These are phyloP conservation scores for Tenthredo livida DNA, from an alignment of 2,888 invertebrate species.

Conservation along the genomic window DNA sequence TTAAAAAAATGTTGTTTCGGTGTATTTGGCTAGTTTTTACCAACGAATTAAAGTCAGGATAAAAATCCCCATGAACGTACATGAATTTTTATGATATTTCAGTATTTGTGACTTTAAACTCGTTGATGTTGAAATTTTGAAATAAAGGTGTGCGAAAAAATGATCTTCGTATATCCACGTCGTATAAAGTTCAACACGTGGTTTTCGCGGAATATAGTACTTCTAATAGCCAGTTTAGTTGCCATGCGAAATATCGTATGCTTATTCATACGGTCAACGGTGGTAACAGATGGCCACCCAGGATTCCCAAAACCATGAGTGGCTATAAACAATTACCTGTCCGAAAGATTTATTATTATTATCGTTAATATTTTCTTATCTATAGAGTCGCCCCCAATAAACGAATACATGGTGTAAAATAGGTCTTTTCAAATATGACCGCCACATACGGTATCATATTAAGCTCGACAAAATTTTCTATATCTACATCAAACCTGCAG, in stretches of 20 bases:
- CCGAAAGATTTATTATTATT: slow-evolving; percentile 3
- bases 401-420: neutral
- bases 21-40: neutral
- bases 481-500: neutral
- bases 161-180: neutral
- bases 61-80: neutral
- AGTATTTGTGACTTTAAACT: neutral
- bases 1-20: neutral
- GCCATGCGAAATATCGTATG: slow-evolving; percentile 34
- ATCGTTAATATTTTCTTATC: slow-evolving; percentile 20
- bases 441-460: neutral
- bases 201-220: neutral
- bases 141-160: neutral
- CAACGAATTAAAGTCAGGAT: neutral
- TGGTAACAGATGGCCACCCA: slow-evolving; percentile 6
- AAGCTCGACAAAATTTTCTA: neutral
- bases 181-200: neutral
- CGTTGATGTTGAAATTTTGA: neutral
- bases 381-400: neutral
- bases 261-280: slow-evolving; percentile 11
- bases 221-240: slow-evolving; percentile 18
- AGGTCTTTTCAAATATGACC: neutral
- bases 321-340: slow-evolving; percentile 12
- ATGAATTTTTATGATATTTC: neutral
- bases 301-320: neutral